Conservation (phyloP, 2,888 invertebrate genomes). For the Neria commutata region DNA sequence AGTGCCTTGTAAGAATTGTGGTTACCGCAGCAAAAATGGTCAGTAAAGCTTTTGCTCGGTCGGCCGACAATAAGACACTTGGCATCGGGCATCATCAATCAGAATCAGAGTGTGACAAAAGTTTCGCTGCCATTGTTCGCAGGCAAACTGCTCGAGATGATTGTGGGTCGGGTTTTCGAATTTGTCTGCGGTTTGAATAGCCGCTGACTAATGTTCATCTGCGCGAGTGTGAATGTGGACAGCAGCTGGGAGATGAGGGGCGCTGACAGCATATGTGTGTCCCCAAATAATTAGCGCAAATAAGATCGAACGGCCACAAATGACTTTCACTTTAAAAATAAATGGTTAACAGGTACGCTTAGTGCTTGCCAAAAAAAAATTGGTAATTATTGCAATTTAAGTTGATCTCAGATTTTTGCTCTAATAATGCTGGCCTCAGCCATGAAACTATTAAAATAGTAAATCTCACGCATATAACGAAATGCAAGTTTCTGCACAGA, state of each 20-base stretch:
- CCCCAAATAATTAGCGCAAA: neutral
- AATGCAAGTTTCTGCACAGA: neutral
- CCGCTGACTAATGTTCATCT: too few relatives aligned
- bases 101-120: too few relatives aligned
- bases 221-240: too few relatives aligned
- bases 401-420: constrained; percentile 45
- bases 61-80: too few relatives aligned
- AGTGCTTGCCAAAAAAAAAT: constrained; percentile 18
- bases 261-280: too few relatives aligned
- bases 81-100: constrained; percentile 53
- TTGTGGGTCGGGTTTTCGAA: too few relatives aligned
- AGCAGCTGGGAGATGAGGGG: too few relatives aligned
- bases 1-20: too few relatives aligned
- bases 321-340: constrained; percentile 19
- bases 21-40: too few relatives aligned
- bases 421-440: constrained; percentile 52
- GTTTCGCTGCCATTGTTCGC: neutral
- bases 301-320: neutral
- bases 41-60: too few relatives aligned
- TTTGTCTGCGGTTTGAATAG: too few relatives aligned
- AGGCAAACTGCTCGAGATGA: too few relatives aligned
- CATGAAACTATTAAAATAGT: constrained; percentile 46
- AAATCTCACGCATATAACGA: neutral
- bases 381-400: constrained; percentile 29
- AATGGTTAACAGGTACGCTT: constrained; percentile 47